These are phyloP conservation scores for Pangasius larnaudii DNA, from an alignment of 2,797 vertebrate species.

Conservation along the genomic window DNA sequence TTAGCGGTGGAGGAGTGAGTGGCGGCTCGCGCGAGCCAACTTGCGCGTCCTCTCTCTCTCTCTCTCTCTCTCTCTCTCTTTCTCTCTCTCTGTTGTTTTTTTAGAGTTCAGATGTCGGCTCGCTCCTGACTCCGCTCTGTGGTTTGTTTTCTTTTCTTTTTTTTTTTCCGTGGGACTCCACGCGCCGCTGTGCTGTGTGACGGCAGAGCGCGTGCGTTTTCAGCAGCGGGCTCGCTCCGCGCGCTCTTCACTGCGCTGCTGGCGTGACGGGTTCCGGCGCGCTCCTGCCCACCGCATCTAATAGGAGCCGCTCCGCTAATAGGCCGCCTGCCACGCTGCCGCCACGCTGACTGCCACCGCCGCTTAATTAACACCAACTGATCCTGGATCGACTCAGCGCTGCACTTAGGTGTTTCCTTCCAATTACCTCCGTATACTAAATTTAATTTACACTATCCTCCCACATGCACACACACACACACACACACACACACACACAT, in stretches of 20 bases:
- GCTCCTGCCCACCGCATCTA: conserved; percentile 79
- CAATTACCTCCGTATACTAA: background rate
- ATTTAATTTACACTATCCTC: background rate
- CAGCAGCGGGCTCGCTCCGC: conserved; percentile 68
- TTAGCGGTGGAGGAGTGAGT: conserved; percentile 76
- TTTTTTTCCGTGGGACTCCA: conserved; percentile 73
- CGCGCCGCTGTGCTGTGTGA: conserved; percentile 70
- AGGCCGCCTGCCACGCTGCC: conserved; percentile 77
- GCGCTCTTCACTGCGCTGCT: conserved; percentile 71
- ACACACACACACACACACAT: background rate
- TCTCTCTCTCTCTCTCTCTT: conserved; percentile 31
- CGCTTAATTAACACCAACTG: conserved; percentile 72
- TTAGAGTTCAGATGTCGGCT: conserved; percentile 65
- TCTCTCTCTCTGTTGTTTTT: conserved; percentile 47
- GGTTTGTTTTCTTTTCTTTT: background rate
- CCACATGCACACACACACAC: background rate
- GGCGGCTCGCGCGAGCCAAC: conserved; percentile 73
- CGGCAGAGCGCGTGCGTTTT: conserved; percentile 69
- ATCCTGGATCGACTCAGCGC: conserved; percentile 64
- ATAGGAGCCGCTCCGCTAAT: conserved; percentile 82
- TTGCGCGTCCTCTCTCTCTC: conserved; percentile 67
- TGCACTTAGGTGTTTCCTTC: conserved; percentile 39
- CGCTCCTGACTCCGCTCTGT: conserved; percentile 67
- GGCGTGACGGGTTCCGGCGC: conserved; percentile 63
- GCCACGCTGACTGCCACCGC: conserved; percentile 77